These are phyloP conservation scores for Calidris pugnax DNA, from an alignment of 2,113 vertebrate genomes.

Conservation along the genomic window DNA sequence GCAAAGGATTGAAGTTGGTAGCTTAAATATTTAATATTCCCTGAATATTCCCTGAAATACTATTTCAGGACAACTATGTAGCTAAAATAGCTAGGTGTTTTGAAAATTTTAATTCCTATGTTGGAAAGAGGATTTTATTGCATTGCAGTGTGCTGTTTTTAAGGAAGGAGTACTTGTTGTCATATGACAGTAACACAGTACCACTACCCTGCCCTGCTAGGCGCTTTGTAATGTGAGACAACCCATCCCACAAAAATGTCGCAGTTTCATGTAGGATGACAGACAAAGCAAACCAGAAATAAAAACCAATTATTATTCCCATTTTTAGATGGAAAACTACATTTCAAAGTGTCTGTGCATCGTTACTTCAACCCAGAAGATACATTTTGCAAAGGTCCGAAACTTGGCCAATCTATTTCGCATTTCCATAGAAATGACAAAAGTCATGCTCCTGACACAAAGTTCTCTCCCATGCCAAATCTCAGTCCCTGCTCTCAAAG, in stretches of 20 bases:
- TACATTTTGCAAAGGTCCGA: not conserved
- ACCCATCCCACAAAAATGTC: not conserved
- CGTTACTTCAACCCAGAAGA: not conserved
- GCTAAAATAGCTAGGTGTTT: not conserved
- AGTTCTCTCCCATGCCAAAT: not conserved
- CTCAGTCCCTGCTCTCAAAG: not conserved
- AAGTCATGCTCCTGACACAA: not conserved
- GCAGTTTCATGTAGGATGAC: not conserved
- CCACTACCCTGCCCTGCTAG: not conserved
- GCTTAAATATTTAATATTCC: constrained; percentile 16
- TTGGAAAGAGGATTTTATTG: not conserved
- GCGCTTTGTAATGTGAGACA: not conserved
- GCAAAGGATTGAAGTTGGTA: not conserved
- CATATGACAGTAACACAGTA: not conserved
- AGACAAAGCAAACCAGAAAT: not conserved
- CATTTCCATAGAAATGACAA: not conserved
- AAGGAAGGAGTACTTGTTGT: not conserved
- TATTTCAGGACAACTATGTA: not conserved
- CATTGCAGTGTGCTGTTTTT: not conserved
- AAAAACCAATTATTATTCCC: not conserved
- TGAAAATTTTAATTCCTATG: not conserved
- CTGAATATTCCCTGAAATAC: not conserved
- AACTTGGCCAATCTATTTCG: not conserved
- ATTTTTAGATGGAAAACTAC: not conserved
- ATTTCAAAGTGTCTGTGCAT: not conserved